These are phyloP conservation scores for Oncopodura yosiiana DNA, from an alignment of 1,140 invertebrate genomes.

Conservation along the genomic window DNA sequence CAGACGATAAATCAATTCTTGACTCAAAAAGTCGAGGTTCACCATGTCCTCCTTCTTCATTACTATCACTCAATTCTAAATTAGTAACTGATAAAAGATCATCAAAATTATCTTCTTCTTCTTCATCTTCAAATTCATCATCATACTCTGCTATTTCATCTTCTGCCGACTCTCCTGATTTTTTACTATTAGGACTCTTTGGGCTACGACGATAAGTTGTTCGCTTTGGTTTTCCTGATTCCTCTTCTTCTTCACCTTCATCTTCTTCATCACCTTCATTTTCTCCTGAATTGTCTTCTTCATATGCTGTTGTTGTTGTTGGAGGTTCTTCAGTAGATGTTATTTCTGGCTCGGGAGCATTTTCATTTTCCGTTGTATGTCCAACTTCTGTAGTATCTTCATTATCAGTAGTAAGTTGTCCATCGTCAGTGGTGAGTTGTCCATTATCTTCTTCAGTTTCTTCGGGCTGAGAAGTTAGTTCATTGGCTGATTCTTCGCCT, in stretches of 20 bases:
- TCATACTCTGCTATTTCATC: too few relatives aligned
- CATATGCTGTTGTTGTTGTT: not conserved
- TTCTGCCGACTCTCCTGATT: not conserved
- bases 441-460: constrained; percentile 2
- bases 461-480: constrained; percentile 7
- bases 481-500: constrained; percentile 2
- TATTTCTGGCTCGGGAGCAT: not conserved
- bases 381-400: not conserved
- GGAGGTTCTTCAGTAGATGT: not conserved
- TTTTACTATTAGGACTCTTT: constrained; percentile 1
- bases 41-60: constrained; percentile 10
- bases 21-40: constrained; percentile 3
- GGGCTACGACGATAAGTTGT: not conserved
- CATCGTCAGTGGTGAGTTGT: not conserved
- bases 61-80: not conserved
- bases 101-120: constrained; percentile 6
- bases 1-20: constrained; percentile 12
- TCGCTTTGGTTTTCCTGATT: not conserved
- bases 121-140: constrained; percentile 4
- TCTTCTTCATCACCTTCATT: constrained; percentile 9
- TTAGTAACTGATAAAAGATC: not conserved
- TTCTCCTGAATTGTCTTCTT: constrained; percentile 1
- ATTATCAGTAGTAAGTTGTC: not conserved
- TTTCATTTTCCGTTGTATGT: not conserved
- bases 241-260: constrained; percentile 10